Conservation (phyloP, 1,140 invertebrate genomes). For the Phymorhynchus buccinoides region DNA sequence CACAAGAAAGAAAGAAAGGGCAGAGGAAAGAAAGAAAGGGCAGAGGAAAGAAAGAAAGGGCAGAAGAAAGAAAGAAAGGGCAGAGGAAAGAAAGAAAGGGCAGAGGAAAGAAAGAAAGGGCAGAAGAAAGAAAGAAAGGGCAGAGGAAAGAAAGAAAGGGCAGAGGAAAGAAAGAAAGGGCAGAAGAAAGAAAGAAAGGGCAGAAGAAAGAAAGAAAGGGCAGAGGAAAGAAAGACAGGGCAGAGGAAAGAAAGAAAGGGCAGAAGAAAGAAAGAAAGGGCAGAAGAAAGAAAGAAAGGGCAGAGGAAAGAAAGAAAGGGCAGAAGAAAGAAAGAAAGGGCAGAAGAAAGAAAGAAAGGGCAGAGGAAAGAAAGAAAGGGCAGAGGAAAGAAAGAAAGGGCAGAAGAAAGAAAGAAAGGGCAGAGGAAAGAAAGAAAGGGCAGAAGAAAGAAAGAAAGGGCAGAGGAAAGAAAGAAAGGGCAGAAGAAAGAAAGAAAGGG, state of each 20-base stretch:
- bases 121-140: not conserved
- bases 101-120: not conserved
- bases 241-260: too few species aligned
- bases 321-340: not conserved
- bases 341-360: slow-evolving; percentile 2
- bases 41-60: not conserved
- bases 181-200: not conserved
- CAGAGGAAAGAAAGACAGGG: not conserved
- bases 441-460: too few species aligned
- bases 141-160: not conserved
- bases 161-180: not conserved
- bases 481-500: too few species aligned
- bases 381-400: too few species aligned
- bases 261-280: too few species aligned
- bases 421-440: too few species aligned
- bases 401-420: too few species aligned
- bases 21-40: too few species aligned
- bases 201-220: too few species aligned
- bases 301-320: not conserved
- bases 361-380: not conserved
- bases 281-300: too few species aligned
- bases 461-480: too few species aligned
- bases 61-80: not conserved
- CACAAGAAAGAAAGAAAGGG: not conserved
- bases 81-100: not conserved